Conservation (phyloP, 1,140 invertebrate species). For the Lysiphlebus fabarum region DNA sequence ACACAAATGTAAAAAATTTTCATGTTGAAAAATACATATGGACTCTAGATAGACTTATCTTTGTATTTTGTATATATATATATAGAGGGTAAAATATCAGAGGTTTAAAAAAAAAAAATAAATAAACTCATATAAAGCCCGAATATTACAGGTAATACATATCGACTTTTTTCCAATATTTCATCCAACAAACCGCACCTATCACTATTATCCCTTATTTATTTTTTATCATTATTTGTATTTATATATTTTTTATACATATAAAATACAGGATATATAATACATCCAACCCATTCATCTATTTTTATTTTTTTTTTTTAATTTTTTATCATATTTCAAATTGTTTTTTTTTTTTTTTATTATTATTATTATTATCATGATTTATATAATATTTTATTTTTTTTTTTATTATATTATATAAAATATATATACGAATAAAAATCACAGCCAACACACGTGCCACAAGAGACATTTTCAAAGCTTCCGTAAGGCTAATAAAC, state of each 20-base stretch:
- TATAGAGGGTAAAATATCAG: background rate
- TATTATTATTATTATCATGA: slow-evolving; percentile 14
- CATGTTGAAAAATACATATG: background rate
- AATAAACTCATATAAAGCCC: slow-evolving; percentile 34
- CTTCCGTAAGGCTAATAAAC: slow-evolving; percentile 28
- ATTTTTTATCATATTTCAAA: background rate
- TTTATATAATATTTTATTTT: no score
- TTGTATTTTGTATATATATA: background rate
- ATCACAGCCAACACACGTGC: background rate
- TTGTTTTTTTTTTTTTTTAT: slow-evolving; percentile 26
- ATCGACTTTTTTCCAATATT: slow-evolving; percentile 39
- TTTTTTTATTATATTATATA: no score
- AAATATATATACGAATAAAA: background rate
- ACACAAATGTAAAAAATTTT: slow-evolving; percentile 1
- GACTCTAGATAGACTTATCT: background rate
- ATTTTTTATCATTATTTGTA: slow-evolving; percentile 23
- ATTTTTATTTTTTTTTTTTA: slow-evolving; percentile 15
- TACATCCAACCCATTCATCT: background rate
- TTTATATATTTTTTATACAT: slow-evolving; percentile 1
- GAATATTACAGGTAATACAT: slow-evolving; percentile 39
- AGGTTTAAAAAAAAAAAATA: slow-evolving; percentile 5
- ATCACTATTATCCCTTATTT: slow-evolving; percentile 11
- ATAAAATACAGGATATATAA: no score
- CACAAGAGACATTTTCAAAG: slow-evolving; percentile 6
- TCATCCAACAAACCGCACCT: slow-evolving; percentile 27